These are phyloP conservation scores for Fabriciana adippe DNA, from an alignment of 2,888 invertebrate species.

Conservation along the genomic window DNA sequence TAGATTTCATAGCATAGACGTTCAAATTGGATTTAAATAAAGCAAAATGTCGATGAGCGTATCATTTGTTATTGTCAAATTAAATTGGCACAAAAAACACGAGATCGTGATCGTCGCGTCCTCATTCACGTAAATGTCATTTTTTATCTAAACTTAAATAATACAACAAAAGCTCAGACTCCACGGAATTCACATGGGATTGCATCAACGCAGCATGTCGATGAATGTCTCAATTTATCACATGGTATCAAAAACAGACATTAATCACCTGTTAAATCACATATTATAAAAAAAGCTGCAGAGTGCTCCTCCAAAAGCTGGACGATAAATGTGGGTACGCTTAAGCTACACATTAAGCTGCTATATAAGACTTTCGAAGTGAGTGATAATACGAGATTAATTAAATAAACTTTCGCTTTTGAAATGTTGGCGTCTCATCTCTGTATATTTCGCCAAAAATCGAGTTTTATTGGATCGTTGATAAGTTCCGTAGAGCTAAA, in stretches of 20 bases:
- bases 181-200: slow-evolving; percentile 40
- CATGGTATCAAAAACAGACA: slow-evolving; percentile 23
- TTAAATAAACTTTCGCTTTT: too few relatives aligned
- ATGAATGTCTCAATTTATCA: slow-evolving; percentile 49
- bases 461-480: too few relatives aligned
- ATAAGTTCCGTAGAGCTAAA: too few relatives aligned
- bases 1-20: slow-evolving; percentile 18
- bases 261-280: slow-evolving; percentile 6
- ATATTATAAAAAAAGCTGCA: neutral
- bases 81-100: slow-evolving; percentile 50
- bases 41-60: slow-evolving; percentile 41
- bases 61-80: slow-evolving; percentile 62
- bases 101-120: slow-evolving; percentile 54
- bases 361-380: too few relatives aligned
- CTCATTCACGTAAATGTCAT: slow-evolving; percentile 60
- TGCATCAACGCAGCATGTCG: slow-evolving; percentile 33
- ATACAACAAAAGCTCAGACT: slow-evolving; percentile 41
- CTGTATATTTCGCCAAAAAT: too few relatives aligned
- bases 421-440: too few relatives aligned
- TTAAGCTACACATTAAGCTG: too few relatives aligned
- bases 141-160: slow-evolving; percentile 56
- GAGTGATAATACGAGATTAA: too few relatives aligned
- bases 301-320: neutral
- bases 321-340: slow-evolving; percentile 2
- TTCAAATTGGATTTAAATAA: slow-evolving; percentile 30